Percentiles rank a stretch among this genome's conserved stretches.
Conservation (phyloP, 1,140 invertebrate species). For the Apis dorsata region DNA sequence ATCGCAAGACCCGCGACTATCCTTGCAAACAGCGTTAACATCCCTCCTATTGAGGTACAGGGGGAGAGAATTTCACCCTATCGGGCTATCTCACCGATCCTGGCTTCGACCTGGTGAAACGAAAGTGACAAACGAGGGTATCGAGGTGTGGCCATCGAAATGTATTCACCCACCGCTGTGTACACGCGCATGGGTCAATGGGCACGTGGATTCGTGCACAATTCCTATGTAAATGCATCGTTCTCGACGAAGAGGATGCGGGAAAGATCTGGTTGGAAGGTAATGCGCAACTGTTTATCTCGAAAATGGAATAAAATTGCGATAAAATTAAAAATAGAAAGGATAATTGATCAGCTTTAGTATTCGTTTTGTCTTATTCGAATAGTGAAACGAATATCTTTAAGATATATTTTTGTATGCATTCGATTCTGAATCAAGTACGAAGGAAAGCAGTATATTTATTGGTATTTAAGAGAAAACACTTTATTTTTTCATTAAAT, state of each 20-base stretch:
- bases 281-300: too few relatives aligned
- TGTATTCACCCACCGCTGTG: constrained; percentile 39
- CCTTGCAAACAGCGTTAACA: neutral
- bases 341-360: too few relatives aligned
- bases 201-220: neutral
- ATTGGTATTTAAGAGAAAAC: too few relatives aligned
- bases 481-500: too few relatives aligned
- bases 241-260: neutral
- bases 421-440: too few relatives aligned
- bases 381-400: too few relatives aligned
- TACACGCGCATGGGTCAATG: neutral
- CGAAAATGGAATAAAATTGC: too few relatives aligned
- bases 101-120: constrained; percentile 28
- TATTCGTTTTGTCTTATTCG: too few relatives aligned
- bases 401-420: too few relatives aligned
- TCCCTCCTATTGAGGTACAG: neutral
- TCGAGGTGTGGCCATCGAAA: constrained; percentile 51
- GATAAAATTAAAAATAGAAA: too few relatives aligned
- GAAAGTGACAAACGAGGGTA: constrained; percentile 52
- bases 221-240: constrained; percentile 37
- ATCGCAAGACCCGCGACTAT: neutral
- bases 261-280: too few relatives aligned
- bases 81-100: neutral
- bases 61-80: neutral
- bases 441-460: too few relatives aligned